These are phyloP conservation scores for Chloropsis cyanopogon DNA, from an alignment of 2,113 vertebrate species.

Conservation along the genomic window DNA sequence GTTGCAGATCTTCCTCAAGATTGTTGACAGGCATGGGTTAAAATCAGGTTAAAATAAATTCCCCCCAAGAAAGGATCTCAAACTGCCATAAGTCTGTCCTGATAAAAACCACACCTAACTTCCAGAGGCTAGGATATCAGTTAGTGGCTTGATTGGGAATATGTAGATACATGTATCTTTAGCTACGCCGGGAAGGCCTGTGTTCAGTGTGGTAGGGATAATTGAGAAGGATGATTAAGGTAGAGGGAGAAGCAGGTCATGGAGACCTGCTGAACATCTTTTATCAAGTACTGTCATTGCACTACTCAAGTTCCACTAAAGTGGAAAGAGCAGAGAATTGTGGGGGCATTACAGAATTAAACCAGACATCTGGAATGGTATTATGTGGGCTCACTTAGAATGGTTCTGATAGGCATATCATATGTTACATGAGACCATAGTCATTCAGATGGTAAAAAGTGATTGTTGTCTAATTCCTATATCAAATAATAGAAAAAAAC, in stretches of 20 bases:
- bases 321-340: not conserved
- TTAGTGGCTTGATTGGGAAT: not conserved
- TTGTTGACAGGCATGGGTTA: not conserved
- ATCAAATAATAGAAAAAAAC: not conserved
- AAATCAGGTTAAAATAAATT: not conserved
- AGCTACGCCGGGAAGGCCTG: not conserved
- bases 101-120: not conserved
- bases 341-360: not conserved
- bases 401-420: not conserved
- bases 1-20: not conserved
- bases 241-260: not conserved
- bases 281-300: not conserved
- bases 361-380: not conserved
- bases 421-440: not conserved
- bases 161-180: not conserved
- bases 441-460: not conserved
- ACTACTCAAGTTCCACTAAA: not conserved
- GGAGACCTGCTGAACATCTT: accelerated
- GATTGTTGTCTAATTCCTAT: not conserved
- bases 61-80: not conserved
- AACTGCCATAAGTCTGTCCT: not conserved
- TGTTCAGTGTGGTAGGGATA: not conserved
- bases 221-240: not conserved
- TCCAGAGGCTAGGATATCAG: not conserved
- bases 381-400: not conserved